Percentiles rank a stretch among this genome's conserved stretches.
Conservation (phyloP, 64 coral and sea anemone species). For the Acropora tenuis region DNA sequence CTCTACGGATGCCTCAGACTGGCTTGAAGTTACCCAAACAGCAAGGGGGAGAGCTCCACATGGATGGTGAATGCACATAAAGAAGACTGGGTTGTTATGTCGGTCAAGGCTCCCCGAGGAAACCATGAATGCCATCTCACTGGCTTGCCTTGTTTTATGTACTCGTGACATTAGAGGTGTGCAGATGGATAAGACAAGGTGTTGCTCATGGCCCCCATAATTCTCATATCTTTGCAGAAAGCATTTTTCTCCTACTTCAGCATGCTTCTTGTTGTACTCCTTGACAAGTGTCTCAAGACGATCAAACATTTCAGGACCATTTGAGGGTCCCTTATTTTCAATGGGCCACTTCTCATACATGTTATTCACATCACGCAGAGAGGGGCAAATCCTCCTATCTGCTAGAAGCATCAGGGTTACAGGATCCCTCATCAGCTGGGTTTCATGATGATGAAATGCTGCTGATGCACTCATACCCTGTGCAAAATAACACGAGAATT, state of each 20-base stretch:
- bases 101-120: slow-evolving; percentile 64
- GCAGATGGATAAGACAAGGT: slow-evolving; percentile 50
- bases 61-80: slow-evolving; percentile 64
- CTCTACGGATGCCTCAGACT: background rate
- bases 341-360: slow-evolving; percentile 53
- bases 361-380: slow-evolving; percentile 23
- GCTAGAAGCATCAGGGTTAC: slow-evolving; percentile 37
- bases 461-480: slow-evolving; percentile 61
- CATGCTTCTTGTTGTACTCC: slow-evolving; percentile 40
- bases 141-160: slow-evolving; percentile 49
- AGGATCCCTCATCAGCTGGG: slow-evolving; percentile 35
- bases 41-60: slow-evolving; percentile 54
- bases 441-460: slow-evolving; percentile 49
- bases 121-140: slow-evolving; percentile 73
- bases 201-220: slow-evolving; percentile 1
- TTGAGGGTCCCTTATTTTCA: slow-evolving; percentile 38
- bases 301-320: slow-evolving; percentile 64
- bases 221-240: slow-evolving; percentile 40
- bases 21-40: slow-evolving; percentile 49
- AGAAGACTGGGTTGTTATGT: slow-evolving; percentile 76
- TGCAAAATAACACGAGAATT: slow-evolving; percentile 48
- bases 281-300: slow-evolving; percentile 17
- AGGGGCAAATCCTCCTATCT: slow-evolving; percentile 24
- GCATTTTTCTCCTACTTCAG: slow-evolving; percentile 46
- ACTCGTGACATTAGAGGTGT: slow-evolving; percentile 65